Evolutionary conservation across 2,888 invertebrate genomes (phyloP).

Genomic region (Dichetophora obliterata): DNA sequence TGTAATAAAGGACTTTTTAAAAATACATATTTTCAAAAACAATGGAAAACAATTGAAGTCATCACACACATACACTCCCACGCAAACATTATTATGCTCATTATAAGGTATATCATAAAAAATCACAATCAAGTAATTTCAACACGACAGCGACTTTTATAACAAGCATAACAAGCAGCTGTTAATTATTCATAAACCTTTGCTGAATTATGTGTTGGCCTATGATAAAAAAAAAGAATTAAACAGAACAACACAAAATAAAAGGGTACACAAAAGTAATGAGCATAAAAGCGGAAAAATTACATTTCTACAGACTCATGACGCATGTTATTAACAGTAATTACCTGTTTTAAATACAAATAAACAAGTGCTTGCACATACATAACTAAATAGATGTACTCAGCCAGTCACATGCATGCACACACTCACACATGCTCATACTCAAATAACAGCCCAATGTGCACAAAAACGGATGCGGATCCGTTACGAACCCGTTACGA

Average conservation of each 20-base stretch:
- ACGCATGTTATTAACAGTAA: slow-evolving; percentile 17
- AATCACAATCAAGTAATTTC: neutral
- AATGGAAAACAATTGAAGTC: no score
- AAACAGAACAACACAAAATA: neutral
- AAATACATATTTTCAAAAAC: no score
- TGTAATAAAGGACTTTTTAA: no score
- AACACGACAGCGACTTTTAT: neutral
- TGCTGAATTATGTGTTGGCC: neutral
- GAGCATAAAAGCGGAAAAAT: neutral
- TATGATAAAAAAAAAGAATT: neutral
- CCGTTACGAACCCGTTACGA: no score
- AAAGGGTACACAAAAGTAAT: neutral
- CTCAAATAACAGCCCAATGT: no score
- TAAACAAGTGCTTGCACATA: neutral
- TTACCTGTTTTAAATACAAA: slow-evolving; percentile 14
- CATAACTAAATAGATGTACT: neutral
- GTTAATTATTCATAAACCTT: slow-evolving; percentile 10
- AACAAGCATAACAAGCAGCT: neutral
- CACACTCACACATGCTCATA: neutral
- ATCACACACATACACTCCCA: no score
- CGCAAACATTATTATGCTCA: no score
- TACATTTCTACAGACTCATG: no score
- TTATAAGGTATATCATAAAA: neutral
- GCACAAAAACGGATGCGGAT: no score
- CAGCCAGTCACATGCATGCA: neutral